Evolutionary conservation across 2,113 vertebrate species (phyloP), one percentile per base, ranked within the genome.

Genomic region (Epinephelus cyanopodus): DNA sequence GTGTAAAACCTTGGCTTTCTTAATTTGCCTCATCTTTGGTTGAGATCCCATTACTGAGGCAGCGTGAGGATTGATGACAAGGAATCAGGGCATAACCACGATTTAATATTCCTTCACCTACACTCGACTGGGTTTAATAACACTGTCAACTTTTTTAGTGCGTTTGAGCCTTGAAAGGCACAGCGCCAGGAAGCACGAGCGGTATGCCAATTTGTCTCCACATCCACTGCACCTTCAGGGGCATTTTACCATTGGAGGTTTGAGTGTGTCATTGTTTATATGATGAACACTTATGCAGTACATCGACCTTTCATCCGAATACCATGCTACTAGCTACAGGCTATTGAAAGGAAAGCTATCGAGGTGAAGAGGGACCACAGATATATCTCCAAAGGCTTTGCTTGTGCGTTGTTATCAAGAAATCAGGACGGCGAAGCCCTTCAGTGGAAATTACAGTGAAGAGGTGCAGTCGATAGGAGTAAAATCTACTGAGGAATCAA

Each of bases 111-210:
- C 74, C 68, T 75, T 83, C 74, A 81, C 71, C 77, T 72, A 74
- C 79, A 90, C 76, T 79, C 86, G 85, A 88, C 77, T 87, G 74
- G 78, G 77, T 86, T 85, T 88, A 84, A 91, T 88, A 91, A 89
- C 79, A 80, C 77, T 89, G 82, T 88, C 76, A 88, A 83, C 58
- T 61, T 81, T 75, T 79, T 85, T 33, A 18, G 45, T 70, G 81
- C 37, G 82, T 86, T 88, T 74, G 65, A 89, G 50, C 61, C 61
- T 65, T 68, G 45, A 73, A 78, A 75, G 76, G 79, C 75, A 61
- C 27, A 18, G 50, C 78, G 74, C 71, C 79, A 82, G 76, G 66
- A 86, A 84, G 68, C 68, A 47, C 3, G 52, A 77, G 62, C n/a
- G 0, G 23, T 67, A 50, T 65, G 69, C 37, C 57, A 50, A 52